Base-by-base conservation (phyloP, 2,113 vertebrate genomes). In the Mystacornis crossleyi region DNA sequence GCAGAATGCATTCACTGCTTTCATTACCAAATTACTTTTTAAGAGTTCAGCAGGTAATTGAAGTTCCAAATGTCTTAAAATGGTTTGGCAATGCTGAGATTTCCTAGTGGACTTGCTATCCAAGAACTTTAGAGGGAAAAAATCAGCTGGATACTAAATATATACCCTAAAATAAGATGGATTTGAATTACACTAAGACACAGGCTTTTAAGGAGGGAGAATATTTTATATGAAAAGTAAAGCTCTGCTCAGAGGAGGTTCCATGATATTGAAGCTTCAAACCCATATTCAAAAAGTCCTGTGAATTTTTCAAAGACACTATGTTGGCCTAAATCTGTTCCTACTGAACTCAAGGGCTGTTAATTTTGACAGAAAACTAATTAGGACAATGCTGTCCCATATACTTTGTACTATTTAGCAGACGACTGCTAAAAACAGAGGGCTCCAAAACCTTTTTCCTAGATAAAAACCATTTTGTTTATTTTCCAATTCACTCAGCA, bases 21-120 rank as follows among this genome's bases (percentile, higher is more conserved):
- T 96, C 93, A 94, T 95, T 96, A 96, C 95, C 77, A 93, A 94
- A 96, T 92, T 95, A 78, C 55, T 93, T 95, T 96, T 96, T 92
- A 86, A 96, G 86, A 94, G 88, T 94, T 96, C 85, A 96, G 81
- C 93, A 96, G 93, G 92, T 97, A 96, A 96, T 78, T 90, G 92
- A 96, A 96, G 93, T 95, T 97, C 90, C 96, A 96, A 97, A 96
- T 88, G 82, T 94, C 92, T 95, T 90, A 50, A 92, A 92, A 74
- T 86, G 88, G 95, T 84, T 96, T 96, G 96, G 96, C 96, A 96
- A 92, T 75, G 50, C 36, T 55, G 54, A 90, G 28, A 89, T 90
- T 96, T 95, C 92, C 96, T 94, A 96, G 93, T 81, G 88, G 90
- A 92, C 69, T 92, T 84, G 69, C 88, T 96, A 83, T 96, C 90